Base-by-base conservation (phyloP, 2,888 invertebrate genomes). In the Drosophila lutescens region DNA sequence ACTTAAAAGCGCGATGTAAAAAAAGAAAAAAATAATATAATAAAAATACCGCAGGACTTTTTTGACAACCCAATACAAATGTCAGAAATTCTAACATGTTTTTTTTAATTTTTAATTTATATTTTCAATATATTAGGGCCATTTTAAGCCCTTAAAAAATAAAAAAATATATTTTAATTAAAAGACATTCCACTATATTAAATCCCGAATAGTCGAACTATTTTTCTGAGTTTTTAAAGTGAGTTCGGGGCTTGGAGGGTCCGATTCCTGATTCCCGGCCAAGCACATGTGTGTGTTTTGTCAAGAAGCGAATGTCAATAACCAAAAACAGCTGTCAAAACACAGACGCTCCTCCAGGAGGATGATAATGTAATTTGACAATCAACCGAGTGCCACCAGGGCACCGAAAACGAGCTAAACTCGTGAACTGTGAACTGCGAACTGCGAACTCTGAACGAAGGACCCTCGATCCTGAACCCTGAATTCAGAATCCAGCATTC, bases 301-400 rank as follows among this genome's bases (percentile, higher is more conserved):
- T 61, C 83, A 79, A 80, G 67, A 53, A 75, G 72, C 76, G 68
- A 80, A 84, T 84, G 81, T 79, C 87, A 86, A 86, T 86, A 77
- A 57, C 79, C 78, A 86, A 74, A 76, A 82, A 74, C 83, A 86
- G 78, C 86, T 87, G 88, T 83, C 87, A 83, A 87, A 83, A 81
- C 78, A 81, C 78, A 87, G 85, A 86, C 76, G 66, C 65, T 74
- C 58, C 50, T 55, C 44, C 69, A 63, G 68, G 77, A 79, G 67
- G 73, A 77, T 80, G 87, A 74, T 87, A 81, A 83, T 87, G 85
- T 85, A 87, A 85, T 87, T 83, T 85, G 83, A 85, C 83, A 83
- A 81, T 87, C 82, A 85, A 79, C 69, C 79, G 72, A 78, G 66
- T 53, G 67, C 65, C 65, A 65, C 32, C 54, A 54, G 63, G 65